Conservation (phyloP, 2,113 vertebrate species). For the Leucoraja erinaceus region DNA sequence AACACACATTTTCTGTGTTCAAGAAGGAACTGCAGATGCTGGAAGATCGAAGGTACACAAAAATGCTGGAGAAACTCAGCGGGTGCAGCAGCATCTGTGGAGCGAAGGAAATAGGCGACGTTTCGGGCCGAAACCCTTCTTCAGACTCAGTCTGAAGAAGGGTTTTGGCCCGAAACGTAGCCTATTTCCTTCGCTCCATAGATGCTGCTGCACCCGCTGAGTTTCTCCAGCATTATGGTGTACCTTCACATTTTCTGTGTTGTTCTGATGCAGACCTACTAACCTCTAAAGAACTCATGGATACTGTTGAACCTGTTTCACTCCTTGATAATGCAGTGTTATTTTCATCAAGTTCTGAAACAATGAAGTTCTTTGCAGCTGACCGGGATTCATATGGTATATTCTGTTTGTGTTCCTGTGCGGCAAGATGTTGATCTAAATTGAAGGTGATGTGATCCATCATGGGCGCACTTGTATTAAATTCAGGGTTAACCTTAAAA, state of each 20-base stretch:
- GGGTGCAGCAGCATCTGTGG: too few relatives aligned
- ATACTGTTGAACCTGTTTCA: constrained; percentile 97
- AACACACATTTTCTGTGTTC: background rate
- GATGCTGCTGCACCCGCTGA: too few relatives aligned
- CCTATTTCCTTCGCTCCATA: too few relatives aligned
- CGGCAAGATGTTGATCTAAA: constrained; percentile 83
- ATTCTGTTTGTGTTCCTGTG: constrained; percentile 88
- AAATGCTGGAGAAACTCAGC: too few relatives aligned
- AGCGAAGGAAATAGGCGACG: too few relatives aligned
- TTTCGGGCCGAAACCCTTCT: too few relatives aligned
- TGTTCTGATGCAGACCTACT: constrained; percentile 44
- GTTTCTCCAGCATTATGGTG: too few relatives aligned
- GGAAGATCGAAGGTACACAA: too few relatives aligned
- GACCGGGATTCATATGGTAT: constrained; percentile 93
- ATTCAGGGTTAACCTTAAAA: constrained; percentile 92
- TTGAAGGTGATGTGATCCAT: constrained; percentile 87
- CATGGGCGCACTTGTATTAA: constrained; percentile 78
- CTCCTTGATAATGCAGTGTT: constrained; percentile 81
- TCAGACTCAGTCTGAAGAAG: too few relatives aligned
- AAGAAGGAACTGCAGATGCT: too few relatives aligned
- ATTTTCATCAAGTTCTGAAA: constrained; percentile 86
- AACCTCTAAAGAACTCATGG: constrained; percentile 98
- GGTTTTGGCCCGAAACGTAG: too few relatives aligned
- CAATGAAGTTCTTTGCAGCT: constrained; percentile 97
- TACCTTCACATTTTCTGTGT: background rate